Evolutionary conservation across 2,113 vertebrate genomes (phyloP).

Genomic region (Daphoenositta chrysoptera): DNA sequence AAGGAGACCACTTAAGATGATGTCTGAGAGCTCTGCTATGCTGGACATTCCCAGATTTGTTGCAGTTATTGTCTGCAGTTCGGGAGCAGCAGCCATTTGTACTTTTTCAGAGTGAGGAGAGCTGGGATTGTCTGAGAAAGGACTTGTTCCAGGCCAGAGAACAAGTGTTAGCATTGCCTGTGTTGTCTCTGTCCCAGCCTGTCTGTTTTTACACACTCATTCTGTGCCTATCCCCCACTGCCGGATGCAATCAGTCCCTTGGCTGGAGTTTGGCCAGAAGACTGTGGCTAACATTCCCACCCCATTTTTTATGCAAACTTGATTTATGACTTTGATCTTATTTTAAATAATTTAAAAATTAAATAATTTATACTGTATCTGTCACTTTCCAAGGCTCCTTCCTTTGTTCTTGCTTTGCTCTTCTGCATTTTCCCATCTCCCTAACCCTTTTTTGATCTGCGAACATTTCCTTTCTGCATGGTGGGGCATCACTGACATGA

Average conservation of each 20-base stretch:
- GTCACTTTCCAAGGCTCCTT: constrained; percentile 22
- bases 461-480: background rate
- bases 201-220: background rate
- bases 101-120: background rate
- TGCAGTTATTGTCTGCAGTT: background rate
- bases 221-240: background rate
- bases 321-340: constrained; percentile 51
- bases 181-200: background rate
- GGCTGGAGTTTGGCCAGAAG: constrained; percentile 25
- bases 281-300: background rate
- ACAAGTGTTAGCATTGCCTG: background rate
- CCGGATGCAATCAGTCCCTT: background rate
- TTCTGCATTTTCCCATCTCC: background rate
- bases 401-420: constrained; percentile 20
- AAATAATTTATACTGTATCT: constrained; percentile 43
- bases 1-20: background rate
- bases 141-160: background rate
- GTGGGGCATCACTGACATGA: background rate
- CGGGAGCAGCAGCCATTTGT: background rate
- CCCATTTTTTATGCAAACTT: constrained; percentile 43
- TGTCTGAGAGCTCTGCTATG: background rate
- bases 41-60: background rate
- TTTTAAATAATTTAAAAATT: constrained; percentile 55
- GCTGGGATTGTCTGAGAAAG: background rate
- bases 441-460: background rate